Conservation (phyloP, 2,113 vertebrate genomes). For the Mionectes macconnelli region DNA sequence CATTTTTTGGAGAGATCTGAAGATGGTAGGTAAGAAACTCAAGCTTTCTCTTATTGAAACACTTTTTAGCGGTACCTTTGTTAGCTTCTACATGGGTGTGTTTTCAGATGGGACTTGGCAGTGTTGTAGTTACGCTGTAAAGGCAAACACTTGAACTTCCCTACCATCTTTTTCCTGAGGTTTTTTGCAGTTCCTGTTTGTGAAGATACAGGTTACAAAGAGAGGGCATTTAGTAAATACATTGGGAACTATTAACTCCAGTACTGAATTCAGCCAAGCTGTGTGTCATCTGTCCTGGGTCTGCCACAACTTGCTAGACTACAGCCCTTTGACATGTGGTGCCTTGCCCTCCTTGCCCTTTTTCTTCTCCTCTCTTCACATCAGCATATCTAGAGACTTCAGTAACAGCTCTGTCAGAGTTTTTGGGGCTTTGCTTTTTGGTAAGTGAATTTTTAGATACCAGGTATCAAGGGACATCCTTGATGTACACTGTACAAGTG, state of each 20-base stretch:
- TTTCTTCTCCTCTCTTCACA: neutral
- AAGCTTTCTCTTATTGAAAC: neutral
- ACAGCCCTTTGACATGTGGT: constrained; percentile 46
- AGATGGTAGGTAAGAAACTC: neutral
- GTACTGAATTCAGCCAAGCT: constrained; percentile 14
- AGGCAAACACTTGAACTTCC: neutral
- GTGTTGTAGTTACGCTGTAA: neutral
- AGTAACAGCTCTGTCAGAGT: neutral
- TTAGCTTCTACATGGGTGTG: neutral
- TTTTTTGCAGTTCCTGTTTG: neutral
- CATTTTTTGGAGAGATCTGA: neutral
- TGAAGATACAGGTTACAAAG: neutral
- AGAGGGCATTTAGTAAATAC: neutral
- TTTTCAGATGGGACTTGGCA: neutral
- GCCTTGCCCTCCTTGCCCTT: constrained; percentile 60
- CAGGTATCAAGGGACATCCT: neutral
- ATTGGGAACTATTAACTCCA: neutral
- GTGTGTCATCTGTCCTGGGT: constrained; percentile 22
- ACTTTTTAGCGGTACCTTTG: neutral
- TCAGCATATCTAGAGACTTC: constrained; percentile 45
- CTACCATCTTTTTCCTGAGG: neutral
- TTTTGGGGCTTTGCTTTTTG: neutral
- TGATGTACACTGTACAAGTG: neutral
- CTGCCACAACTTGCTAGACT: constrained; percentile 5
- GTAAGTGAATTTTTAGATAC: neutral